These are phyloP conservation scores for Halcyon badia DNA, from an alignment of 2,797 vertebrate genomes.

Conservation along the genomic window DNA sequence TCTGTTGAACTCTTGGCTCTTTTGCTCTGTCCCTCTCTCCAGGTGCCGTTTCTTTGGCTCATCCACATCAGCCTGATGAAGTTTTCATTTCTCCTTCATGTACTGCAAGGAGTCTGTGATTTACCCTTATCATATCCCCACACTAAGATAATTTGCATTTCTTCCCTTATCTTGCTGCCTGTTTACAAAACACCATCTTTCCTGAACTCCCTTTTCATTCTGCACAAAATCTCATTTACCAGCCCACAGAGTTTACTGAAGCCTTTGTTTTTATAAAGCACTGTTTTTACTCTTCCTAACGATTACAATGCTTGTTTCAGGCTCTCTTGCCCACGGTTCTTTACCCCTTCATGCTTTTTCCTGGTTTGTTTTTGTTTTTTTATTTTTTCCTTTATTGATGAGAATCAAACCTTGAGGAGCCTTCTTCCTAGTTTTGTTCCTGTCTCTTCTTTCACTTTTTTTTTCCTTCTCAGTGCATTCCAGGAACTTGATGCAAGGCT, in stretches of 20 bases:
- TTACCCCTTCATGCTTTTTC: background rate
- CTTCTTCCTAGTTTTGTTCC: background rate
- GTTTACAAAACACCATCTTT: slow-evolving; percentile 24
- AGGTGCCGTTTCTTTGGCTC: background rate
- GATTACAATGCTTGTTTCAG: accelerated
- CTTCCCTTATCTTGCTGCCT: background rate
- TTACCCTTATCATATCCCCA: background rate
- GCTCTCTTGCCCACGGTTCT: background rate
- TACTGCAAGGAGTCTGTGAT: background rate
- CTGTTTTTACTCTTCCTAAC: background rate
- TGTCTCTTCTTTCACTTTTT: background rate
- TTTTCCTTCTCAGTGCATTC: background rate
- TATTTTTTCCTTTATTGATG: background rate
- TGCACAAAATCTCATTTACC: background rate
- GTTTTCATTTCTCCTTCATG: background rate
- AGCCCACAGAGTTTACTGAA: background rate
- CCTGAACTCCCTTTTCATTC: background rate
- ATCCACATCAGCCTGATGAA: background rate
- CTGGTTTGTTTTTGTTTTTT: too few species aligned
- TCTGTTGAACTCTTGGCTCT: background rate
- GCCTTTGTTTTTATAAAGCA: background rate
- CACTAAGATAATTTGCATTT: background rate
- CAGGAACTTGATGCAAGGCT: slow-evolving; percentile 17
- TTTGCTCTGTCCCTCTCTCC: background rate
- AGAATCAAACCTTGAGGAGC: background rate